A percentile compares a stretch with the other conserved stretches of the same genome.
phyloP scores from a whole-genome alignment of 2,113 vertebrate species.

The Verasper variegatus region DNA sequence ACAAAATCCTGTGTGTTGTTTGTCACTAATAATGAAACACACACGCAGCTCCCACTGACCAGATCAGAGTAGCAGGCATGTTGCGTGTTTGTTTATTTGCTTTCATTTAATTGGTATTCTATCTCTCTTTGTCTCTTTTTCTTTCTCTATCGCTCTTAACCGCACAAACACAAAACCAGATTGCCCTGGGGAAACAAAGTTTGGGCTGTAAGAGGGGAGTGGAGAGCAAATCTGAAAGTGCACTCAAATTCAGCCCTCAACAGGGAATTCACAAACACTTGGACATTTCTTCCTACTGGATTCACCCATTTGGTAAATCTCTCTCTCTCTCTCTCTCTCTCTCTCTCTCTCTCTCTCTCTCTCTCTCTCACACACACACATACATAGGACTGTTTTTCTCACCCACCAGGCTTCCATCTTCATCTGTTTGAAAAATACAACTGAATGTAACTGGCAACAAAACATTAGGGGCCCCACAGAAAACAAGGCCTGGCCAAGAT shows the following conservation, averaged over 20 bases:
- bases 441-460: neutral
- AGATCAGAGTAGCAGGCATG: neutral
- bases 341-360: neutral
- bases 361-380: neutral
- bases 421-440: neutral
- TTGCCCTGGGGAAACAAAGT: constrained; percentile 24
- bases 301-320: constrained; percentile 37
- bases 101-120: neutral
- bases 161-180: constrained; percentile 5
- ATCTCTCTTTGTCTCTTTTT: neutral
- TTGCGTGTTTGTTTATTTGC: neutral
- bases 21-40: neutral
- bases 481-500: neutral
- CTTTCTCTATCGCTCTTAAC: constrained; percentile 1
- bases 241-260: constrained; percentile 57
- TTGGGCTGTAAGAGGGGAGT: constrained; percentile 24
- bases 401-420: neutral
- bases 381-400: neutral
- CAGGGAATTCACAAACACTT: constrained; percentile 55
- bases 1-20: too few relatives aligned
- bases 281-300: constrained; percentile 49
- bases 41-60: constrained; percentile 2
- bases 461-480: neutral
- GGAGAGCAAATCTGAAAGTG: constrained; percentile 48
- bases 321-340: too few relatives aligned